Percentiles rank a stretch among this genome's conserved stretches.
Conservation (phyloP, 1,140 invertebrate genomes). For the Venturia canescens region DNA sequence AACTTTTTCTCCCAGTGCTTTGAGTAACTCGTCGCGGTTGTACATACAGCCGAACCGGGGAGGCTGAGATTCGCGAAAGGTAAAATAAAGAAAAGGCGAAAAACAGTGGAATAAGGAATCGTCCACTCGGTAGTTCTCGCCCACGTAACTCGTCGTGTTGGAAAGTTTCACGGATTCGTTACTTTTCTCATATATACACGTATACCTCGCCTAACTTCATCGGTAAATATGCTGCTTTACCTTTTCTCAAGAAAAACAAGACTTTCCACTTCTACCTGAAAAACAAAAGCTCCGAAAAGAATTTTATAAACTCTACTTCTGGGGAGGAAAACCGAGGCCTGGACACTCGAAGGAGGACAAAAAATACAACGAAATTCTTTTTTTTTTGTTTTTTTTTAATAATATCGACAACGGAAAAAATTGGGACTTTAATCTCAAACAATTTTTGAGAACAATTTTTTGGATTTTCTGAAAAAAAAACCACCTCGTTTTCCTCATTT, state of each 20-base stretch:
- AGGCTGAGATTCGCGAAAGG: not conserved
- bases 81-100: not conserved
- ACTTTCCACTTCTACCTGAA: not conserved
- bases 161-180: not conserved
- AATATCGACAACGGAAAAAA: too few species aligned
- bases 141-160: not conserved
- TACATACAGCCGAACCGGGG: not conserved
- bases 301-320: not conserved
- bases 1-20: not conserved
- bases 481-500: too few species aligned
- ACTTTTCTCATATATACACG: not conserved
- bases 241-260: not conserved
- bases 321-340: too few species aligned
- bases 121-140: conserved; percentile 2
- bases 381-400: too few species aligned
- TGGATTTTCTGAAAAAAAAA: too few species aligned
- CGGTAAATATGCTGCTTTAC: not conserved
- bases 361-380: too few species aligned
- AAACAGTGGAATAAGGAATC: conserved; percentile 20
- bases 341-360: too few species aligned
- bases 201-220: not conserved
- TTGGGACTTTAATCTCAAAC: too few species aligned
- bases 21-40: not conserved
- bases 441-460: too few species aligned
- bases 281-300: not conserved